phyloP scores from a whole-genome alignment of 1,140 invertebrate genomes.

The Luehdorfia chinensis region DNA sequence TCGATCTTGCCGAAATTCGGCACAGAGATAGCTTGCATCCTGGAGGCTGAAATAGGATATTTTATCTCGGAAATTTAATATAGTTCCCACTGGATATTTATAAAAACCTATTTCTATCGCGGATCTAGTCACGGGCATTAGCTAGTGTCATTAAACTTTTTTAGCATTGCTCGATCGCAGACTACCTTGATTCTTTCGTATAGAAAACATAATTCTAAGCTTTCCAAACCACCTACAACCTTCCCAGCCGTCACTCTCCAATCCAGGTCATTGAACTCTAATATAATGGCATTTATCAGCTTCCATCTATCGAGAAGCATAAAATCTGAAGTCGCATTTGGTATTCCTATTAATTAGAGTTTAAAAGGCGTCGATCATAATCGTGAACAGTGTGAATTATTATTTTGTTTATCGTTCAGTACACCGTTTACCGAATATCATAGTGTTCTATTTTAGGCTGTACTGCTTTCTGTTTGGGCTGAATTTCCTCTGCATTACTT shows the following conservation, averaged over 20 bases:
- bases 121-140: no score
- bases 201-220: no score
- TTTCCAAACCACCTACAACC: not conserved
- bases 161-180: no score
- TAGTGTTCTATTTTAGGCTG: no score
- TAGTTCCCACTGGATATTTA: no score
- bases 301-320: slow-evolving; percentile 25
- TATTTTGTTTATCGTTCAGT: slow-evolving; percentile 6
- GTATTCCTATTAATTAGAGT: slow-evolving; percentile 30
- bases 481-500: not conserved
- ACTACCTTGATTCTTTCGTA: no score
- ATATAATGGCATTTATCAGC: slow-evolving; percentile 15
- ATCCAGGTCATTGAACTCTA: slow-evolving; percentile 21
- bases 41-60: no score
- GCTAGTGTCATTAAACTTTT: no score
- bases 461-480: not conserved
- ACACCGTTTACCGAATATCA: not conserved
- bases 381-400: slow-evolving; percentile 19
- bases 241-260: not conserved
- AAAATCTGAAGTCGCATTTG: slow-evolving; percentile 28
- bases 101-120: no score
- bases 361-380: slow-evolving; percentile 25
- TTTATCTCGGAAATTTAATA: no score
- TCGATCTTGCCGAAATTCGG: no score
- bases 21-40: no score